Evolutionary conservation across 1,140 invertebrate species (phyloP).

Genomic region (Philaenus spumarius): DNA sequence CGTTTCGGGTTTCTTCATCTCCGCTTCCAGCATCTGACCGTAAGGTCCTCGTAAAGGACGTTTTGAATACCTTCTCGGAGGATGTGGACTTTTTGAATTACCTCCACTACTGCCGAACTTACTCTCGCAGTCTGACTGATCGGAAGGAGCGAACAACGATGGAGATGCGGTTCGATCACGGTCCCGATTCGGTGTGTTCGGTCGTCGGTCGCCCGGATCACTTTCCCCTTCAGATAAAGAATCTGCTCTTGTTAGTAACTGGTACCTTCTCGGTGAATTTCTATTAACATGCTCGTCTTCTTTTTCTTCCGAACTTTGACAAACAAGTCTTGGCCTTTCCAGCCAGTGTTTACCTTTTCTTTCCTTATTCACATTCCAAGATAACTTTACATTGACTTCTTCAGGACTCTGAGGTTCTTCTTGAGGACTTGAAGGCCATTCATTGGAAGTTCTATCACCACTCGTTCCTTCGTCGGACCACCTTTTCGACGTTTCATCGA

Average conservation of each 20-base stretch:
- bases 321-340: conserved; percentile 47
- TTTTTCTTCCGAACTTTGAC: conserved; percentile 63
- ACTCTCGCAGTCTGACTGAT: conserved; percentile 49
- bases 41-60: conserved; percentile 69
- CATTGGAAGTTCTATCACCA: conserved; percentile 24
- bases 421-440: conserved; percentile 24
- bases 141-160: conserved; percentile 36
- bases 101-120: conserved; percentile 30
- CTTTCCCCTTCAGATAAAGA: conserved; percentile 52
- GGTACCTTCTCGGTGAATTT: conserved; percentile 1
- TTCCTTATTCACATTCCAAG: conserved; percentile 6
- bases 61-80: conserved; percentile 56
- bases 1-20: conserved; percentile 65
- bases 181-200: conserved; percentile 25
- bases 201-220: conserved; percentile 37
- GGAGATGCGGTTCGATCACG: conserved; percentile 34
- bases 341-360: conserved; percentile 9
- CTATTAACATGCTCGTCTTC: conserved; percentile 45
- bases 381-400: conserved; percentile 17
- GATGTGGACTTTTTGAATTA: conserved; percentile 28
- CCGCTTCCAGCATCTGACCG: conserved; percentile 74
- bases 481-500: background rate
- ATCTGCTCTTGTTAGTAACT: conserved; percentile 38
- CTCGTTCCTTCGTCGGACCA: conserved; percentile 15
- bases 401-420: conserved; percentile 48